A percentile compares a stretch with the other conserved stretches of the same genome.
These are phyloP conservation scores for Hemibagrus wyckioides DNA, from an alignment of 2,113 vertebrate genomes.

Conservation along the genomic window DNA sequence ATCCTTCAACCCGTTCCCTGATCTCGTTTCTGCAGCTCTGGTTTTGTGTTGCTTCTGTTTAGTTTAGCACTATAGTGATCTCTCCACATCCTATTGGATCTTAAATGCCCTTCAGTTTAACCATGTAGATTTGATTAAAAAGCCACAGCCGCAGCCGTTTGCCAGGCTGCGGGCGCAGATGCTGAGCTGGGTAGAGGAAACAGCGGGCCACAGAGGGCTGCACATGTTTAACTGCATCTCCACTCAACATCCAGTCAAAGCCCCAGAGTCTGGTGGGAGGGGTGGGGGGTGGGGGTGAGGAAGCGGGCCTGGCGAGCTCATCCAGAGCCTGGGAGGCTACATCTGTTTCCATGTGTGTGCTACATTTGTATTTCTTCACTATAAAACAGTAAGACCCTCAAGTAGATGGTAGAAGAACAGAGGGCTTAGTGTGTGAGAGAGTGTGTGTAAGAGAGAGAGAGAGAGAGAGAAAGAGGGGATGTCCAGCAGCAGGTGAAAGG, in stretches of 20 bases:
- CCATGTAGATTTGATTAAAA: constrained; percentile 39
- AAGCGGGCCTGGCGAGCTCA: constrained; percentile 32
- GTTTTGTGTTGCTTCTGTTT: constrained; percentile 35
- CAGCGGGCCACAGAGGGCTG: constrained; percentile 13
- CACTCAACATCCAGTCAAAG: constrained; percentile 11
- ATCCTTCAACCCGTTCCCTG: background rate
- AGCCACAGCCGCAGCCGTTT: constrained; percentile 26
- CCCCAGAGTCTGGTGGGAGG: constrained; percentile 13
- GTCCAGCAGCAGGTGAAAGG: constrained; percentile 40
- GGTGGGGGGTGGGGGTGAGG: background rate
- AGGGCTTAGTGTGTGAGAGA: background rate
- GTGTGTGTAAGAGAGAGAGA: constrained; percentile 10
- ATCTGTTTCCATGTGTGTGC: constrained; percentile 39
- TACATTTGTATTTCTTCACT: constrained; percentile 2
- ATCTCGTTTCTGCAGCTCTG: background rate
- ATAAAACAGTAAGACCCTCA: background rate
- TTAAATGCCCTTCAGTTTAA: constrained; percentile 11
- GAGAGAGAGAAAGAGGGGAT: background rate
- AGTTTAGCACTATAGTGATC: constrained; percentile 22
- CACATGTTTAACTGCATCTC: constrained; percentile 13
- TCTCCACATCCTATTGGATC: constrained; percentile 39
- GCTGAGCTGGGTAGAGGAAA: constrained; percentile 32
- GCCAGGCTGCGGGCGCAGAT: constrained; percentile 34
- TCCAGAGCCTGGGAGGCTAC: constrained; percentile 26
- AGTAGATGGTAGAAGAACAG: constrained; percentile 21